Evolutionary conservation across 2,888 invertebrate genomes (phyloP).

Genomic region (Clistopyga incitator): DNA sequence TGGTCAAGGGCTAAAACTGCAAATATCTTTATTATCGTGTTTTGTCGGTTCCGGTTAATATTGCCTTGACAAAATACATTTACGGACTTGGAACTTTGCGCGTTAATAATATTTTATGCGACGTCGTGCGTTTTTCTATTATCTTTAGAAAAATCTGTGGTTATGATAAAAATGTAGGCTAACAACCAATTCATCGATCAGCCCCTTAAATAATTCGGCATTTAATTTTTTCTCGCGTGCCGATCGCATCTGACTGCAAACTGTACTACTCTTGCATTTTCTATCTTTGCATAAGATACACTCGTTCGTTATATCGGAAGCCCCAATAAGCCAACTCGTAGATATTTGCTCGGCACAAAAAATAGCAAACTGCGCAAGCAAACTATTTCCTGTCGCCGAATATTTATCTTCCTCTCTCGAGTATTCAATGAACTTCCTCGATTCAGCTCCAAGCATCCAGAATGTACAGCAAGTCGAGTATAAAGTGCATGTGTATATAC

Average conservation of each 20-base stretch:
- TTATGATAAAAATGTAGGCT: too few species aligned
- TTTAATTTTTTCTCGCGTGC: not conserved
- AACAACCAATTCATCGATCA: too few species aligned
- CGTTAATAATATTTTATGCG: too few species aligned
- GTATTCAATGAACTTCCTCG: conserved; percentile 38
- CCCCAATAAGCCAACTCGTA: not conserved
- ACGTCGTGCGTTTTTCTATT: too few species aligned
- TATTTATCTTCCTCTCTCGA: conserved; percentile 46
- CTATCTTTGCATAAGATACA: not conserved
- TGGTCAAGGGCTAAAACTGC: too few species aligned
- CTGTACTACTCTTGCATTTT: not conserved
- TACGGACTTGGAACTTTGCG: not conserved
- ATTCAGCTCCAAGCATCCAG: not conserved
- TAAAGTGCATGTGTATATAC: not conserved
- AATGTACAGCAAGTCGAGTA: not conserved
- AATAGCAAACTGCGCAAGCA: not conserved
- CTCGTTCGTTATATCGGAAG: not conserved
- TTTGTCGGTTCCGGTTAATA: too few species aligned
- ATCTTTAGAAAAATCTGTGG: too few species aligned
- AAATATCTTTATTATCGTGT: too few species aligned
- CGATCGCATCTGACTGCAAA: not conserved
- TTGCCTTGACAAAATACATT: not conserved
- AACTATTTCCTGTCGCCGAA: conserved; percentile 32
- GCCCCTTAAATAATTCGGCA: not conserved
- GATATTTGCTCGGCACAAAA: conserved; percentile 4